phyloP scores from a whole-genome alignment of 2,888 invertebrate species.

The Stenodera caucasica region DNA sequence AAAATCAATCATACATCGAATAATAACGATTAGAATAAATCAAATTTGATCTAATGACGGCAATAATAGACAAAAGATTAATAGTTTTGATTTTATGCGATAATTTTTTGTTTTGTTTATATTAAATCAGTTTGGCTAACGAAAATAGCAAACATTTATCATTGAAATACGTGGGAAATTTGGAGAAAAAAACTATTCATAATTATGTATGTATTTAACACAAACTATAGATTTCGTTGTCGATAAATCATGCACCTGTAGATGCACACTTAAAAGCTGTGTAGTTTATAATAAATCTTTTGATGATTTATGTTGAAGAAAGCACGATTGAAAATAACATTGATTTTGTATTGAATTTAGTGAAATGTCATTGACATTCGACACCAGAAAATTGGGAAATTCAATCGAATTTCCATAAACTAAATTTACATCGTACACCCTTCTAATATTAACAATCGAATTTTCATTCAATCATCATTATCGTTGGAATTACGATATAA shows the following conservation, averaged over 20 bases:
- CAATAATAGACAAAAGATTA: neutral
- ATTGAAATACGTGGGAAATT: neutral
- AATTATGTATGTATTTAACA: slow-evolving; percentile 6
- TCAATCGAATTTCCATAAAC: no score
- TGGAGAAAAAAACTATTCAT: neutral
- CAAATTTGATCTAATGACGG: slow-evolving; percentile 2
- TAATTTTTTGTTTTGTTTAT: no score
- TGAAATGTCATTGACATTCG: neutral
- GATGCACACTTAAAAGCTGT: neutral
- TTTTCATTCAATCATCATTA: no score
- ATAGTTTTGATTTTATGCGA: no score
- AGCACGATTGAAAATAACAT: neutral
- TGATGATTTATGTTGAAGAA: neutral
- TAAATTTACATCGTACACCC: no score
- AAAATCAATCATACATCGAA: neutral
- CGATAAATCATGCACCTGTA: slow-evolving; percentile 3
- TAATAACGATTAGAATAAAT: neutral
- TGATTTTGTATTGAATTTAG: neutral
- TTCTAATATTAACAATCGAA: no score
- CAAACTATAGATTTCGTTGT: slow-evolving; percentile 4
- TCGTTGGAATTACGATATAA: no score
- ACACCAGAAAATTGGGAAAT: neutral
- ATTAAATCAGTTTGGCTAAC: neutral
- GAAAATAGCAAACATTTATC: neutral
- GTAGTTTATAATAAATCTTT: neutral